phyloP scores from a whole-genome alignment of 2,797 vertebrate species.

The Miichthys miiuy region DNA sequence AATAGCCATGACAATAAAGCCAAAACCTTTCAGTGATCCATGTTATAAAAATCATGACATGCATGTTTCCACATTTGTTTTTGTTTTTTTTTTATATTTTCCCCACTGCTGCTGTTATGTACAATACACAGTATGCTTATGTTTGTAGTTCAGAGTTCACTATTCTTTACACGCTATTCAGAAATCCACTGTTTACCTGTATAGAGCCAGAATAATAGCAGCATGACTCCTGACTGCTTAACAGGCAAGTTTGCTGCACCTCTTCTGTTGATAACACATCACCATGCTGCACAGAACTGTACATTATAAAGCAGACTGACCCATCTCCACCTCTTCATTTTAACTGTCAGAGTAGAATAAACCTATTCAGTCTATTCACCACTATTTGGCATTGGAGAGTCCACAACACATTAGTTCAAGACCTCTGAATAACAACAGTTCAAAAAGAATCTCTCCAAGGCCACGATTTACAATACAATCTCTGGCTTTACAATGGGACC shows the following conservation, averaged over 20 bases:
- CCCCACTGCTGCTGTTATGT: not conserved
- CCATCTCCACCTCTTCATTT: constrained; percentile 15
- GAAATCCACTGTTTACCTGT: constrained; percentile 17
- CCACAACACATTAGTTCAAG: constrained; percentile 28
- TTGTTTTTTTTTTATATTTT: not conserved
- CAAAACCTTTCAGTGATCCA: not conserved
- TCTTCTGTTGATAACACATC: constrained; percentile 3
- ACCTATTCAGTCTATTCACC: constrained; percentile 15
- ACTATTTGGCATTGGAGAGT: constrained; percentile 16
- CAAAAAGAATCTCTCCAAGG: constrained; percentile 22
- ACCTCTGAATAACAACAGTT: constrained; percentile 26
- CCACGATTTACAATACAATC: constrained; percentile 13
- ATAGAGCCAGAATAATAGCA: constrained; percentile 23
- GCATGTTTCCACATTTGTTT: no score
- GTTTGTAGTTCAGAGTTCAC: constrained; percentile 27
- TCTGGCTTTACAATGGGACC: not conserved
- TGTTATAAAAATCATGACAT: not conserved
- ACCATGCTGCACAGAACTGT: constrained; percentile 9
- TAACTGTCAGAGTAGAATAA: constrained; percentile 20
- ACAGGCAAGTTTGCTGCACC: not conserved
- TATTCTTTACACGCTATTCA: constrained; percentile 9
- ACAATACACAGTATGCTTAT: not conserved
- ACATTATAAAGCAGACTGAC: constrained; percentile 7
- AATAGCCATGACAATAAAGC: not conserved
- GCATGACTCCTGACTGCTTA: not conserved